Evolutionary conservation across 2,888 invertebrate genomes (phyloP).

Genomic region (Acanthococcus lagerstroemiae): DNA sequence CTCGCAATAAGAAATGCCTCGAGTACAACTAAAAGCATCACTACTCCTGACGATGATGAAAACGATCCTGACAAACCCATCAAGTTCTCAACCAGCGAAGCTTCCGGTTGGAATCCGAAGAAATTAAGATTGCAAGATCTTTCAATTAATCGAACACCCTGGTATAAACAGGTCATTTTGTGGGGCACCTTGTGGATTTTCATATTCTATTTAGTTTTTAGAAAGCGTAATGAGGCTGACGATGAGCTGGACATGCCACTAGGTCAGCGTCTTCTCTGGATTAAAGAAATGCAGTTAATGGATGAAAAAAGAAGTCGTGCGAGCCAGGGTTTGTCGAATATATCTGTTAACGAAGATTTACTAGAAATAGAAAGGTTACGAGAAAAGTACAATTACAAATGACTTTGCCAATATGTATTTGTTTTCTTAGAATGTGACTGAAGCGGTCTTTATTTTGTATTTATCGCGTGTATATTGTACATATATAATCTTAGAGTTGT

Average conservation of each 20-base stretch:
- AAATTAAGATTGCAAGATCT: too few relatives aligned
- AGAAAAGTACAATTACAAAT: conserved; percentile 13
- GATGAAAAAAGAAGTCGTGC: neutral
- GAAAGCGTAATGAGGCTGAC: conserved; percentile 6
- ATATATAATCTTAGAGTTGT: too few relatives aligned
- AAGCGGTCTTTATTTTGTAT: too few relatives aligned
- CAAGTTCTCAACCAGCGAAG: conserved; percentile 5
- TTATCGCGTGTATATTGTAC: too few relatives aligned
- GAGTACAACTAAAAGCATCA: too few relatives aligned
- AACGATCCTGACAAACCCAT: conserved; percentile 6
- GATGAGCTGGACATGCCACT: conserved; percentile 18
- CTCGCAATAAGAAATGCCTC: too few relatives aligned
- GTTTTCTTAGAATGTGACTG: too few relatives aligned
- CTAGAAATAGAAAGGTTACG: neutral
- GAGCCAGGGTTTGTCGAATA: neutral
- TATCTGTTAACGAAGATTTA: neutral
- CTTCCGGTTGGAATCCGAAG: too few relatives aligned
- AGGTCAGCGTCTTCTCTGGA: neutral
- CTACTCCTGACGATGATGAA: too few relatives aligned
- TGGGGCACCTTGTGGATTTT: neutral
- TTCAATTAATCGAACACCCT: too few relatives aligned
- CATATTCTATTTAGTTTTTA: neutral
- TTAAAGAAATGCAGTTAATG: neutral
- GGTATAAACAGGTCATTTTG: neutral
- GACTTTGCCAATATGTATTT: too few relatives aligned